Evolutionary conservation across 2,113 vertebrate species (phyloP).

Genomic region (Pelvicachromis taeniatus): DNA sequence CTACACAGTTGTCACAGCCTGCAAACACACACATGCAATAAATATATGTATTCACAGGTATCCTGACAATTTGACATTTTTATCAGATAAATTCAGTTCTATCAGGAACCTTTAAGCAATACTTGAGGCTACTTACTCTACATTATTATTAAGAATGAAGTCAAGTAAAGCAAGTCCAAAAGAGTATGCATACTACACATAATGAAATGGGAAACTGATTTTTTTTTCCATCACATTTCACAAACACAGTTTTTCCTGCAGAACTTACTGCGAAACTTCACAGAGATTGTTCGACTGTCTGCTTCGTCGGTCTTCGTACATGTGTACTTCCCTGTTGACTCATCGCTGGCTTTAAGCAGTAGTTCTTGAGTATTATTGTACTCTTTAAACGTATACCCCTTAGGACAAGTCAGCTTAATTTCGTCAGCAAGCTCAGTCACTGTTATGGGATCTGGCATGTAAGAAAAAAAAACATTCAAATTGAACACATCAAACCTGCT

Average conservation of each 20-base stretch:
- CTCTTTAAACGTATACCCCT: rapidly evolving
- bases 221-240: neutral
- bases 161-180: neutral
- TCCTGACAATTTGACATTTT: neutral
- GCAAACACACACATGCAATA: neutral
- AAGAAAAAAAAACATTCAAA: neutral
- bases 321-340: neutral
- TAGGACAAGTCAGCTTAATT: neutral
- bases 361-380: rapidly evolving
- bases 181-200: neutral
- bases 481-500: neutral
- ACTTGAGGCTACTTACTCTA: neutral
- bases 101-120: neutral
- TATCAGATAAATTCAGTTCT: neutral
- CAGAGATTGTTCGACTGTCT: conserved; percentile 1
- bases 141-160: neutral
- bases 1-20: conserved; percentile 69
- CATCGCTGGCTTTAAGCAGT: too few species aligned
- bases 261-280: conserved; percentile 67
- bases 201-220: neutral
- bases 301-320: neutral
- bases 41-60: neutral
- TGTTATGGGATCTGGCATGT: neutral
- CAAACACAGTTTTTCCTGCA: neutral
- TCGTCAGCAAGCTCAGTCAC: rapidly evolving